These are phyloP conservation scores for Marronus borbonicus DNA, from an alignment of 2,888 invertebrate species.

Conservation along the genomic window DNA sequence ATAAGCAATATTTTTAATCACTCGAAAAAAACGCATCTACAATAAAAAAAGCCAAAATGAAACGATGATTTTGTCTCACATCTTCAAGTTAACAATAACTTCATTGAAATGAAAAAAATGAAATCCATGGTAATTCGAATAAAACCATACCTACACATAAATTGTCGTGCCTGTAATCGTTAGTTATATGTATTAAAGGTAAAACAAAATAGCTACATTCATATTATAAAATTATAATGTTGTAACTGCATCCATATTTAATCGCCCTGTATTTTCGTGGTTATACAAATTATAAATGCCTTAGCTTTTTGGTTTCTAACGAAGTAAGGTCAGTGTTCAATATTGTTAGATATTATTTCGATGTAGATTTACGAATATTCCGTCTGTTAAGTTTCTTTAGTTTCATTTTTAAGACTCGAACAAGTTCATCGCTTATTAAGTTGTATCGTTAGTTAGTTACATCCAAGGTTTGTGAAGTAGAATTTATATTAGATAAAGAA, in stretches of 20 bases:
- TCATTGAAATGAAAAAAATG: neutral
- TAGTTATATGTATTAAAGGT: conserved; percentile 55
- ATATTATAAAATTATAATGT: conserved; percentile 26
- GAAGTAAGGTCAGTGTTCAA: no score
- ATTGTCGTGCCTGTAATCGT: conserved; percentile 67
- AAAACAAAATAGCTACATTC: conserved; percentile 5
- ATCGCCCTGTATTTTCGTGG: conserved; percentile 18
- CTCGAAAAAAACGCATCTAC: neutral
- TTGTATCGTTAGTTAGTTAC: conserved; percentile 52
- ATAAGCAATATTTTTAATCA: conserved; percentile 15
- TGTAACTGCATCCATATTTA: conserved; percentile 12
- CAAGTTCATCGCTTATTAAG: conserved; percentile 47
- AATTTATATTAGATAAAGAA: conserved; percentile 52
- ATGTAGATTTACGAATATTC: conserved; percentile 1
- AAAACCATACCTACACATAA: conserved; percentile 30
- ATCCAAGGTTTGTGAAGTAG: conserved; percentile 55
- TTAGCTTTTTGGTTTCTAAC: no score
- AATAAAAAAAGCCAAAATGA: neutral
- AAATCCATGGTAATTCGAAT: conserved; percentile 28
- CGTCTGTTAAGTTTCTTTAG: neutral
- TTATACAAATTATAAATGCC: no score
- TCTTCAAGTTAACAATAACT: no score
- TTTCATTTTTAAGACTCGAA: conserved; percentile 25
- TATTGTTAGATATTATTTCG: conserved; percentile 7
- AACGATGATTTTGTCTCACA: conserved; percentile 41